Base-by-base conservation (phyloP, 2,797 vertebrate species). In the Ataeniobius toweri region DNA sequence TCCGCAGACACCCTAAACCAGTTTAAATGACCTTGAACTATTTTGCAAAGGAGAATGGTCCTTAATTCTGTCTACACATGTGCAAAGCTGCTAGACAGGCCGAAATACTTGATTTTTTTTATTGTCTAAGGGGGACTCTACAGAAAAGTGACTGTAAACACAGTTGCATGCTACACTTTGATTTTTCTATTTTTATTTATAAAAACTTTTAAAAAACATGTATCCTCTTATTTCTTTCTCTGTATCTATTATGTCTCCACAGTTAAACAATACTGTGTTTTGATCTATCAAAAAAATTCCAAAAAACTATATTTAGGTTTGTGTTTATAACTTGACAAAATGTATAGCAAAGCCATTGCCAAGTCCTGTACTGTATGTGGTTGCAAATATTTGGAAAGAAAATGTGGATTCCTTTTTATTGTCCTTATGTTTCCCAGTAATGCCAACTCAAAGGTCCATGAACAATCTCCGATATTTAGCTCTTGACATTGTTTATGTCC, bases 381-480 rank as follows among this genome's bases (percentile, higher is more conserved):
- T 46, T 26, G 24, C 24, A n/a, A 44, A 69, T 46, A 5, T n/a
- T 46, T 69, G 10, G 6, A 69, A 2, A 46, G 67, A 44, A 69
- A 46, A 46, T 46, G 36, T 14, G 24, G 6, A 44, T 68, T 68
- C 65, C 24, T 51, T 53, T 72, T 46, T 31, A 14, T 65, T 77
- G 55, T 46, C 12, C 22, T 63, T 53, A 51, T 28, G 0, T 59
- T 61, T 6, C 50, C 48, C 71, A 36, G 0, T 31, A 24, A 71
- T 68, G 56, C 20, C 24, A 24, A 5, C 53, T 46, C n/a, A 69
- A 73, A 5, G 4, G 22, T 53, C 8, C 16, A 12, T 39, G 18
- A 10, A 50, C 39, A 67, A 14, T 71, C 69, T 77, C 16, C 22
- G 80, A 72, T 67, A 39, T 48, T 70, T 71, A 77, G 39, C 71